Evolutionary conservation across 2,888 invertebrate species (phyloP), one percentile per base, ranked within the genome.

Genomic region (Dolomedes plantarius): DNA sequence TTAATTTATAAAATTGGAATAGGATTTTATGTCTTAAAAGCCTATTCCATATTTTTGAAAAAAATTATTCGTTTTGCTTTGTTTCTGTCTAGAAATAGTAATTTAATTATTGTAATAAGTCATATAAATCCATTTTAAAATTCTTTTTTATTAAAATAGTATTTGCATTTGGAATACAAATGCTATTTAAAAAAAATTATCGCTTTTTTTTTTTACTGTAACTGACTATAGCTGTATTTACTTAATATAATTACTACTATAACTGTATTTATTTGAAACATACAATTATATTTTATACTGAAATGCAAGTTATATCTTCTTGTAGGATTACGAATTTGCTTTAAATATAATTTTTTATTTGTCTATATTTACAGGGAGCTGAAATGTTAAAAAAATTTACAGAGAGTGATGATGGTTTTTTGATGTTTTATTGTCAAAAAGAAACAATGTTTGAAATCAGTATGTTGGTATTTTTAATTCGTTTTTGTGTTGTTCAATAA

Each of bases 391-490:
- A 85, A 31, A 19, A 67, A 23, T 85, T 77, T 78, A n/a, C 56
- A 29, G 19, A 31, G 41, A 31, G n/a, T 16, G 64, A 16, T 13
- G 19, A 31, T 39, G 23, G 72, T 11, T 11, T 16, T 31, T 62
- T 85, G 16, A 27, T 85, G 5, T 85, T 78, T 74, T 78, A 67
- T 36, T 36, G 65, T 72, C 56, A 31, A 19, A 74, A 85, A 64
- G 73, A 74, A 32, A 62, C 62, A 9, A 16, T 16, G 9, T 85
- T 50, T 73, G 19, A 11, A 32, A 39, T 85, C 13, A 73, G 85
- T 85, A 85, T 56, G 85, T 29, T 36, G 32, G 2, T 68, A 31
- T 19, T 3, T 2, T 9, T 46, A n/a, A 9, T 46, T 46, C n/a
- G 46, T 46, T 16, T 46, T 46, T 46, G 5, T 36, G 5, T 36